These are phyloP conservation scores for Crocuta crocuta DNA, from an alignment of 2,113 vertebrate species.

Conservation along the genomic window DNA sequence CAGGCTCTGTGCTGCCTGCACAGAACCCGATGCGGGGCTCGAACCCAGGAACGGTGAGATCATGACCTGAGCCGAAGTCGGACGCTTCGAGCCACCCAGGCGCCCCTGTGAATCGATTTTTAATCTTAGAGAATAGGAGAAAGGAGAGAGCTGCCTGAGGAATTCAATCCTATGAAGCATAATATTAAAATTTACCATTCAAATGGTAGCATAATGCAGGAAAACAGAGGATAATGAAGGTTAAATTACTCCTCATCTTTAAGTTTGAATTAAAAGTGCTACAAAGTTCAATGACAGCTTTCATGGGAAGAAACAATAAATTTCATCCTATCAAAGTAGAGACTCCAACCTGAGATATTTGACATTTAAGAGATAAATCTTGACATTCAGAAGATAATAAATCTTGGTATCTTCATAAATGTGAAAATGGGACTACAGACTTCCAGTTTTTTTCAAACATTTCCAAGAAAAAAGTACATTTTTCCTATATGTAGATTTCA, in stretches of 20 bases:
- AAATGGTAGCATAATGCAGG: background rate
- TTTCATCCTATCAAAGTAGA: conserved; percentile 40
- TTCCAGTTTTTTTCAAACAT: background rate
- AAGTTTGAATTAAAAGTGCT: background rate
- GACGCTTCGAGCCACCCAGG: too few relatives aligned
- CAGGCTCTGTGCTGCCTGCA: too few relatives aligned
- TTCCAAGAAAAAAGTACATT: background rate
- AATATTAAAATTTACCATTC: background rate
- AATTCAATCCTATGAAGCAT: conserved; percentile 6
- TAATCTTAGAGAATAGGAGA: background rate
- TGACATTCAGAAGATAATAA: conserved; percentile 60
- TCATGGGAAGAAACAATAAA: conserved; percentile 68
- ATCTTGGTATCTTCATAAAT: conserved; percentile 57
- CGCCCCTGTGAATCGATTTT: background rate
- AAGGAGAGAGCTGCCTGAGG: background rate
- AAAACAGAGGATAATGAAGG: background rate
- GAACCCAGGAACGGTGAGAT: too few relatives aligned
- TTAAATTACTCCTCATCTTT: background rate
- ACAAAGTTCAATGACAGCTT: conserved; percentile 53
- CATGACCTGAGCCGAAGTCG: too few relatives aligned
- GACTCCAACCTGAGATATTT: conserved; percentile 45
- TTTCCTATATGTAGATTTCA: background rate
- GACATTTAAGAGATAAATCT: conserved; percentile 59
- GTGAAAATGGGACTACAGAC: conserved; percentile 54
- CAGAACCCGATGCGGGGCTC: too few relatives aligned